Percentiles rank a stretch among this genome's conserved stretches.
Evolutionary conservation across 2,888 invertebrate genomes (phyloP).

Genomic region (Neoscelio sp.): DNA sequence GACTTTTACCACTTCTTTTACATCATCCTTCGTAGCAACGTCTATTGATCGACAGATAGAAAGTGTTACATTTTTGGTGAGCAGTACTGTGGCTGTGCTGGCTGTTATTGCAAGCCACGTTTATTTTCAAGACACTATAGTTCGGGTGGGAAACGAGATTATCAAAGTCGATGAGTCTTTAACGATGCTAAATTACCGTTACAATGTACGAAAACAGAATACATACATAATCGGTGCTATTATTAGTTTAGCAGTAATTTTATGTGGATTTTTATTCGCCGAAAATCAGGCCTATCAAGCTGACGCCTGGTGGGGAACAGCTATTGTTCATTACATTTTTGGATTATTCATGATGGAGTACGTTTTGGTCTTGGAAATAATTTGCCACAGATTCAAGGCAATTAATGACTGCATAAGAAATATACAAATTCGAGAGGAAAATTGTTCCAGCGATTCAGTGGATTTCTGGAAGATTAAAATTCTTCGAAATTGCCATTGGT

Average conservation of each 20-base stretch:
- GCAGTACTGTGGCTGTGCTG: not conserved
- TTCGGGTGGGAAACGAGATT: constrained; percentile 22
- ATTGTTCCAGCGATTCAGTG: not conserved
- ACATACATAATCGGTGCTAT: not conserved
- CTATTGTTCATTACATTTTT: constrained; percentile 36
- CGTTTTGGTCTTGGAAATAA: constrained; percentile 22
- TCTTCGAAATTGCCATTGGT: constrained; percentile 30
- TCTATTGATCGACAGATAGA: constrained; percentile 42
- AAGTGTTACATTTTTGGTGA: constrained; percentile 11
- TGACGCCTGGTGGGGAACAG: constrained; percentile 36
- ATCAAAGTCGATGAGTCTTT: constrained; percentile 14
- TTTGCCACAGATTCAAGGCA: constrained; percentile 13
- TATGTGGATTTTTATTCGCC: constrained; percentile 30
- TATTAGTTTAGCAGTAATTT: not conserved
- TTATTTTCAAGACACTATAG: constrained; percentile 8
- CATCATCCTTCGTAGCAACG: not conserved
- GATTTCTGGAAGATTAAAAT: constrained; percentile 4
- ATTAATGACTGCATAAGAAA: constrained; percentile 11
- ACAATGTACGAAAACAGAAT: constrained; percentile 2
- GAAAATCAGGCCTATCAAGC: constrained; percentile 33
- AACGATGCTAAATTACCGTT: not conserved
- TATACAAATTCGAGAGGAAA: not conserved
- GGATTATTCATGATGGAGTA: constrained; percentile 45
- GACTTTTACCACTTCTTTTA: constrained; percentile 1
- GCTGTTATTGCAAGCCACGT: constrained; percentile 13